Percentiles rank a stretch among this genome's conserved stretches.
These are phyloP conservation scores for Zaprionus tsacasi DNA, from an alignment of 1,140 invertebrate species.

Conservation along the genomic window DNA sequence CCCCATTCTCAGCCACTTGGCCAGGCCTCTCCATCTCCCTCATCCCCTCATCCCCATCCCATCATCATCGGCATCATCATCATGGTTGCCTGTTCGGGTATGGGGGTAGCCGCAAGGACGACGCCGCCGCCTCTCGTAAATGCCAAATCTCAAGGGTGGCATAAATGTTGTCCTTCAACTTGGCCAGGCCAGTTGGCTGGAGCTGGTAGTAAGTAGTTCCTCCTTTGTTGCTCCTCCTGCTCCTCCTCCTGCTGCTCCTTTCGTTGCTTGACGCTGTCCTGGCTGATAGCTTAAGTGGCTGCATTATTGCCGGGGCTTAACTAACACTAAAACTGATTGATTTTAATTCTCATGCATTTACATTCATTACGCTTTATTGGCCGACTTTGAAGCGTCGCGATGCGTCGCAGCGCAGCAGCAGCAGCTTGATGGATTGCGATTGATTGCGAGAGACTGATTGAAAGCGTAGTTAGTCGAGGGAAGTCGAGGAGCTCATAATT, in stretches of 20 bases:
- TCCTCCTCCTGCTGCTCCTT: not conserved
- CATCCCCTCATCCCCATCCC: conserved; percentile 1
- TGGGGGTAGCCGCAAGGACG: conserved; percentile 59
- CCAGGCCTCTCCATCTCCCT: not conserved
- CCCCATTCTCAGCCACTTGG: conserved; percentile 14
- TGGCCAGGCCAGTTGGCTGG: conserved; percentile 15
- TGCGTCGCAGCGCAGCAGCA: conserved; percentile 3
- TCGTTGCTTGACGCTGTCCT: conserved; percentile 13
- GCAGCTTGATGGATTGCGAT: conserved; percentile 35
- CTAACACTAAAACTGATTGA: conserved; percentile 83
- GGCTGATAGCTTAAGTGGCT: conserved; percentile 72
- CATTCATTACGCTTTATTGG: conserved; percentile 66
- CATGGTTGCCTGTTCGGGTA: conserved; percentile 27
- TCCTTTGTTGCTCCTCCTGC: conserved; percentile 4
- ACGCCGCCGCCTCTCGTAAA: conserved; percentile 55
- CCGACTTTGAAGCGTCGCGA: not conserved
- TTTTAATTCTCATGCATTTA: conserved; percentile 78
- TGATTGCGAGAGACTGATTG: conserved; percentile 30
- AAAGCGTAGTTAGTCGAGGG: conserved; percentile 8
- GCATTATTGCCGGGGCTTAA: conserved; percentile 78
- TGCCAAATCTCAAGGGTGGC: conserved; percentile 76
- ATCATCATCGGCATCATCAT: conserved; percentile 12
- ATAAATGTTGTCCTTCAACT: conserved; percentile 79
- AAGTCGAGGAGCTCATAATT: not conserved
- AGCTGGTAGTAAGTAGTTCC: conserved; percentile 4